A percentile compares a stretch with the other conserved stretches of the same genome.
Evolutionary conservation across 2,797 vertebrate species (phyloP).

Genomic region (Anomalospiza imberbis): DNA sequence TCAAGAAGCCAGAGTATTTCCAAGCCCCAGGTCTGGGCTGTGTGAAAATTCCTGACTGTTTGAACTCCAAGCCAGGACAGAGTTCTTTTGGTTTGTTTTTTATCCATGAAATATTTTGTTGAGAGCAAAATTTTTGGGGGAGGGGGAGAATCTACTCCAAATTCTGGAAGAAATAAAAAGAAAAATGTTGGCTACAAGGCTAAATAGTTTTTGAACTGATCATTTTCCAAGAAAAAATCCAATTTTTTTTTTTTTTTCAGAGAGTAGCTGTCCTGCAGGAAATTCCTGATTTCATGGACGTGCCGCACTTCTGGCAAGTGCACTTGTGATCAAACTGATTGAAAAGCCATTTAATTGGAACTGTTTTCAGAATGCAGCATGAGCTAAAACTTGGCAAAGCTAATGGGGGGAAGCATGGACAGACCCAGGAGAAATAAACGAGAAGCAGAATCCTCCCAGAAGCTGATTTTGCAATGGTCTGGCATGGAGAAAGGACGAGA

Average conservation of each 20-base stretch:
- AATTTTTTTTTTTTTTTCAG: not conserved
- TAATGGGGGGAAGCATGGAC: not conserved
- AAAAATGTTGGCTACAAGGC: slow-evolving; percentile 11
- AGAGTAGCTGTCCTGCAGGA: slow-evolving; percentile 43
- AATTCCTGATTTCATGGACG: slow-evolving; percentile 46
- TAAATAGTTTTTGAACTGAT: not conserved
- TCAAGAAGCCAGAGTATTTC: slow-evolving; percentile 27
- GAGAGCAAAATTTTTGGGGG: slow-evolving; percentile 26
- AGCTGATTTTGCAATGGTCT: slow-evolving; percentile 39
- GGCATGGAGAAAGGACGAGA: not conserved
- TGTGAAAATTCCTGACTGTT: slow-evolving; percentile 16
- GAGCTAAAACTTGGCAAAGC: not conserved
- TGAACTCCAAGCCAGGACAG: slow-evolving; percentile 21
- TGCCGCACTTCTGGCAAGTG: not conserved
- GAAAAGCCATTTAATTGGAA: slow-evolving; percentile 40
- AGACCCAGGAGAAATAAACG: not conserved
- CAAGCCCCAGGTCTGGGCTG: slow-evolving; percentile 29
- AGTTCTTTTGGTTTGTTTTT: slow-evolving; percentile 47
- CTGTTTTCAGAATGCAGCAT: slow-evolving; percentile 14
- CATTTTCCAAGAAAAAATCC: slow-evolving; percentile 49
- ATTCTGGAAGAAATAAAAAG: slow-evolving; percentile 64
- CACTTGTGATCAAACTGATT: slow-evolving; percentile 13
- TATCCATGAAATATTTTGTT: slow-evolving; percentile 30
- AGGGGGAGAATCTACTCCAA: not conserved
- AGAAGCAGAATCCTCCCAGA: slow-evolving; percentile 27